A percentile compares a stretch with the other conserved stretches of the same genome.
phyloP scores from a whole-genome alignment of 1,140 invertebrate species.

The Hetaerina americana region DNA sequence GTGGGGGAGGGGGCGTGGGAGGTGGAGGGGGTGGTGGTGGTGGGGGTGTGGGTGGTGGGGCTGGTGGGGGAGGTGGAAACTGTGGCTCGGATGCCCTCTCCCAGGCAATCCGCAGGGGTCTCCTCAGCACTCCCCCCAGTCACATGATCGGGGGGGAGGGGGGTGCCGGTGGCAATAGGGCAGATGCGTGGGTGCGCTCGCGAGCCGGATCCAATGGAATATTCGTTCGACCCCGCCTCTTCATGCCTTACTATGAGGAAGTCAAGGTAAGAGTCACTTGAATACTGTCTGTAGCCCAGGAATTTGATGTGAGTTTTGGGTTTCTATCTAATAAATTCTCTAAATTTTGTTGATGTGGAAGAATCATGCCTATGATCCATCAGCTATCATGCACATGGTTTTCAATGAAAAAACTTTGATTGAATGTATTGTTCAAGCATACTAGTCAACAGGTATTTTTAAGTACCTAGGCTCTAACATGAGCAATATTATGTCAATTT shows the following conservation, averaged over 20 bases:
- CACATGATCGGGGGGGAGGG: conserved; percentile 53
- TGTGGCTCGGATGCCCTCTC: conserved; percentile 7
- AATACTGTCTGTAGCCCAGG: no score
- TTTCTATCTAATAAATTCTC: no score
- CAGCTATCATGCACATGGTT: no score
- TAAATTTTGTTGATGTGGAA: no score
- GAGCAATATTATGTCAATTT: no score
- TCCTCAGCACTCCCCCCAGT: conserved; percentile 71
- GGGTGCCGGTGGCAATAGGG: background rate
- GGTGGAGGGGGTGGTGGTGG: background rate
- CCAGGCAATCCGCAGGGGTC: conserved; percentile 64
- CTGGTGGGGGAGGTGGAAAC: background rate
- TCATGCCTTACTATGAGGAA: conserved; percentile 90
- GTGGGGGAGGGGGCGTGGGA: background rate
- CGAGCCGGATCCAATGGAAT: conserved; percentile 45
- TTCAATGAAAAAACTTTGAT: no score
- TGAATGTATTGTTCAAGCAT: no score
- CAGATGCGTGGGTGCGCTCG: conserved; percentile 10
- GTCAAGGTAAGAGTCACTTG: conserved; percentile 49
- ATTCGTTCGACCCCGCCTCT: conserved; percentile 73
- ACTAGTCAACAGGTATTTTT: no score
- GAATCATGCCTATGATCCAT: no score
- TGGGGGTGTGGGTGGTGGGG: background rate
- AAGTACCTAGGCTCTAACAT: no score
- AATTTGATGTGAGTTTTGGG: no score